Percentiles rank a stretch among this genome's conserved stretches.
Evolutionary conservation across 2,888 invertebrate species (phyloP).

Genomic region (Eucera pruinosa): DNA sequence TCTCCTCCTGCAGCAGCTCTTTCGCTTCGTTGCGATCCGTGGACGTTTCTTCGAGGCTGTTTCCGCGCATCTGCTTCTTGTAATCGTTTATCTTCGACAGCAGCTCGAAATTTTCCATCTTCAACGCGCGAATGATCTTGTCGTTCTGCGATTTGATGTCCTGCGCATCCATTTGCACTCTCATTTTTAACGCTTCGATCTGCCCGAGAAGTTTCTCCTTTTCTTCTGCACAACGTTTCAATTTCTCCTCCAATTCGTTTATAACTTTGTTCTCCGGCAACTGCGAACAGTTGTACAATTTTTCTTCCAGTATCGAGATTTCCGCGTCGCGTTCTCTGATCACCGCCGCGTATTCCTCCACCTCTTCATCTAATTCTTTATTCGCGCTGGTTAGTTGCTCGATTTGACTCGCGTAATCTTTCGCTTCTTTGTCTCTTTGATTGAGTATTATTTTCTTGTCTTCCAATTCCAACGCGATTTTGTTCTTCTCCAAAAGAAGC

Average conservation of each 20-base stretch:
- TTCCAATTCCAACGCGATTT: conserved; percentile 83
- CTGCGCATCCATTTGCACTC: conserved; percentile 1
- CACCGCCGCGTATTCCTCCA: conserved; percentile 78
- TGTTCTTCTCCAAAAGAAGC: conserved; percentile 73
- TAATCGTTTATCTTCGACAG: conserved; percentile 60
- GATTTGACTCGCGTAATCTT: conserved; percentile 84
- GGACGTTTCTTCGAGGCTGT: conserved; percentile 37
- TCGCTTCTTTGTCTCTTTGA: conserved; percentile 81
- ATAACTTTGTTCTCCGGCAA: conserved; percentile 32
- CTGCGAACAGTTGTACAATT: conserved; percentile 44
- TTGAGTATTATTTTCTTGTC: conserved; percentile 81
- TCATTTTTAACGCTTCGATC: conserved; percentile 8
- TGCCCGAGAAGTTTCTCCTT: conserved; percentile 23
- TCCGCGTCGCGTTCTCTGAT: conserved; percentile 59
- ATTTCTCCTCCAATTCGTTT: conserved; percentile 36
- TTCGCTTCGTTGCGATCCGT: conserved; percentile 71
- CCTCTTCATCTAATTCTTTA: conserved; percentile 85
- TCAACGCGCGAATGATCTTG: conserved; percentile 39
- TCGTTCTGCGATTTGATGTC: conserved; percentile 24
- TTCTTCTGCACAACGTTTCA: conserved; percentile 81
- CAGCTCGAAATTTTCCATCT: conserved; percentile 65
- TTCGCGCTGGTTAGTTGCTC: conserved; percentile 81
- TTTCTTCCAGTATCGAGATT: conserved; percentile 55
- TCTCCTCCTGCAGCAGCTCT: too few species aligned
- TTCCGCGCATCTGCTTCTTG: conserved; percentile 58